These are phyloP conservation scores for Corythornis madagascariensis DNA, from an alignment of 2,113 vertebrate species.

Conservation along the genomic window DNA sequence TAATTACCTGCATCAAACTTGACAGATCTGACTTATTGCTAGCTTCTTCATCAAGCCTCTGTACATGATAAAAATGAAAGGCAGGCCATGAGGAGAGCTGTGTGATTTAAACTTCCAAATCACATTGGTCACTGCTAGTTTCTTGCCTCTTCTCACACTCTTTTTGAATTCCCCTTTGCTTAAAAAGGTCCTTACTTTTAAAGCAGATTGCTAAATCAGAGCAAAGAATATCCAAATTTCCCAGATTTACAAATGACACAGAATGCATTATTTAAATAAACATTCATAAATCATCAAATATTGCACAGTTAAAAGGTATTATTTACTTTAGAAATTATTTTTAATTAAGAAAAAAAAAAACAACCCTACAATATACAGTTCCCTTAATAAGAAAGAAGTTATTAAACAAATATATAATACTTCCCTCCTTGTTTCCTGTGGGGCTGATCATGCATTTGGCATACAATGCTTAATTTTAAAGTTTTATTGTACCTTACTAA, in stretches of 20 bases:
- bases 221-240: neutral
- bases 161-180: neutral
- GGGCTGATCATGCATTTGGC: neutral
- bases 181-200: neutral
- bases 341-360: neutral
- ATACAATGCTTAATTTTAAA: neutral
- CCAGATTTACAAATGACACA: neutral
- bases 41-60: neutral
- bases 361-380: neutral
- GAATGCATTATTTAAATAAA: neutral
- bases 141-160: neutral
- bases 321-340: neutral
- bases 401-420: neutral
- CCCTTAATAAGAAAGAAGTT: neutral
- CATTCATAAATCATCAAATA: neutral
- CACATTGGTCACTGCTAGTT: neutral
- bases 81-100: neutral
- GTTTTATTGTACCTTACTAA: neutral
- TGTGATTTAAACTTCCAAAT: neutral
- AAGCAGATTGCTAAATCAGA: neutral
- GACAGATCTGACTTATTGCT: neutral
- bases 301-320: neutral
- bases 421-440: neutral
- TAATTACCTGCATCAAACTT: neutral
- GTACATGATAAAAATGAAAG: neutral